These are phyloP conservation scores for Pachyrhynchus sulphureomaculatus DNA, from an alignment of 1,140 invertebrate species.

Conservation along the genomic window DNA sequence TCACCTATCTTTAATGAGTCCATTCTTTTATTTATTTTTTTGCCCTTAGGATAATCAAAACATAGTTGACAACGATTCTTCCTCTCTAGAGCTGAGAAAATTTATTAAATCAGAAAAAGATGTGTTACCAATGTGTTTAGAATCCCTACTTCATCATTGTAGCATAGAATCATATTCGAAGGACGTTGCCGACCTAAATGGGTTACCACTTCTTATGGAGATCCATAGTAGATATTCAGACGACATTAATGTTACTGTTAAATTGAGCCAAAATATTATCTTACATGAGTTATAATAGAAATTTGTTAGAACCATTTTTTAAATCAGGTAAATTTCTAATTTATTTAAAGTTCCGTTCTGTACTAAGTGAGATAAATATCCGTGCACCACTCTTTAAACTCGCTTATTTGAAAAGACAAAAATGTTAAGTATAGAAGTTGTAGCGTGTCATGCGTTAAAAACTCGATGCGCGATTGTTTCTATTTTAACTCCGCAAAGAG, in stretches of 20 bases:
- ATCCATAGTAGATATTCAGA: conserved; percentile 58
- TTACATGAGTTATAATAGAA: conserved; percentile 62
- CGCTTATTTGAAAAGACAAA: too few species aligned
- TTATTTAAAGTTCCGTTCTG: too few species aligned
- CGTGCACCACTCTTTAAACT: not conserved
- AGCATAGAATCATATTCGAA: conserved; percentile 54
- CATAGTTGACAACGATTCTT: conserved; percentile 61
- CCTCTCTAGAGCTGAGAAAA: conserved; percentile 54
- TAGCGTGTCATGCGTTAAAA: too few species aligned
- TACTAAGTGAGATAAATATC: not conserved
- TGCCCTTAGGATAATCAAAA: conserved; percentile 55
- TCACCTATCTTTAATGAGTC: too few species aligned
- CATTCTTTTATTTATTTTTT: conserved; percentile 20
- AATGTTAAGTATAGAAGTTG: too few species aligned
- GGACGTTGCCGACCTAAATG: conserved; percentile 59
- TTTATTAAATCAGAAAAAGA: conserved; percentile 57
- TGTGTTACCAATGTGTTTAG: conserved; percentile 58
- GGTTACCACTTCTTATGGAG: conserved; percentile 63
- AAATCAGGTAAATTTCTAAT: conserved; percentile 61
- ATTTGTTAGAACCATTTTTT: conserved; percentile 61
- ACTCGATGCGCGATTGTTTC: too few species aligned
- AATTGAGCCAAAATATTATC: conserved; percentile 66
- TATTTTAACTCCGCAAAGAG: too few species aligned
- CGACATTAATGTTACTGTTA: conserved; percentile 60
- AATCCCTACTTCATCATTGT: conserved; percentile 60